Percentiles rank a stretch among this genome's conserved stretches.
phyloP scores from a whole-genome alignment of 2,888 invertebrate species.

The Thalpophila matura region DNA sequence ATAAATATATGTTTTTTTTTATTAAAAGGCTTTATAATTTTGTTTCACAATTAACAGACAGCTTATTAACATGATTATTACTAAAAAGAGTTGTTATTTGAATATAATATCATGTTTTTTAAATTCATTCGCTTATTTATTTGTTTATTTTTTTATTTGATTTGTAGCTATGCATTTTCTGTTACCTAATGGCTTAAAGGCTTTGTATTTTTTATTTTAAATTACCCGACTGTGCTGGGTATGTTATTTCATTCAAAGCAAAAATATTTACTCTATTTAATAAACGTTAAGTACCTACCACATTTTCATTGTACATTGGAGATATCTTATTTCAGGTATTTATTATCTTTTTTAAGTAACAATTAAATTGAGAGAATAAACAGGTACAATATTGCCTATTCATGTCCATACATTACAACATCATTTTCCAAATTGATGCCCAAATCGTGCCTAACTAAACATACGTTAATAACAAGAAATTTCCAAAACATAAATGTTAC shows the following conservation, averaged over 20 bases:
- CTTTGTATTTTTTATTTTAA: too few species aligned
- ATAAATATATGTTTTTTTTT: not conserved
- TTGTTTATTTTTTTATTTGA: too few species aligned
- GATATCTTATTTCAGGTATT: too few species aligned
- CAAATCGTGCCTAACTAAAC: not conserved
- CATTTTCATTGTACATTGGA: too few species aligned
- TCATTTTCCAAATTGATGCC: not conserved
- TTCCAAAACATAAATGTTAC: slow-evolving; percentile 1
- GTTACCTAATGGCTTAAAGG: too few species aligned
- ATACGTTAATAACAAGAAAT: not conserved
- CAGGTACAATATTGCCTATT: not conserved
- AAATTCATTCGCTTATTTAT: not conserved
- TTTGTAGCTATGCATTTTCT: too few species aligned
- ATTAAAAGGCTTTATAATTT: not conserved
- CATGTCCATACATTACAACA: not conserved
- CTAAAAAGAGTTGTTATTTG: not conserved
- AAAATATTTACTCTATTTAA: too few species aligned
- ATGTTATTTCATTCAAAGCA: too few species aligned
- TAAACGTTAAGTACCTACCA: too few species aligned
- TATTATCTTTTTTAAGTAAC: too few species aligned
- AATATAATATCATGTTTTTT: not conserved
- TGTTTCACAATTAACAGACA: not conserved
- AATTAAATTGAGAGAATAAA: not conserved
- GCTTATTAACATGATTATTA: not conserved
- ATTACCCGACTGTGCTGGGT: too few species aligned